These are phyloP conservation scores for Cirrhinus mrigala DNA, from an alignment of 2,797 vertebrate species.

Conservation along the genomic window DNA sequence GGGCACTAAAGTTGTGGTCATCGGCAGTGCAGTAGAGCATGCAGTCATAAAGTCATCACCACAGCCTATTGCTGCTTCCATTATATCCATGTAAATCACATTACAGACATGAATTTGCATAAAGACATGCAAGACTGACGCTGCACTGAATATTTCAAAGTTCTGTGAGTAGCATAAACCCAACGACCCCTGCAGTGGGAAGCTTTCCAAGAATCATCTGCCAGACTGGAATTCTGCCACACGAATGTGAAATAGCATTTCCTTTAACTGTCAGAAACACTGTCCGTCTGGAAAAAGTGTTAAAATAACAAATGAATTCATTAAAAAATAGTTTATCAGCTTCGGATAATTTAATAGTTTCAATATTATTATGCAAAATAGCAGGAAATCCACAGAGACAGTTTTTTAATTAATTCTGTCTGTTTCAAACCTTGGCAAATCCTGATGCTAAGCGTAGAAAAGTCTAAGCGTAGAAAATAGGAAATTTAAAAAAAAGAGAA, in stretches of 20 bases:
- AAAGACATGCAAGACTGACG: constrained; percentile 42
- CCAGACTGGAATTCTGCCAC: neutral
- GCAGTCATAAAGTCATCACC: constrained; percentile 64
- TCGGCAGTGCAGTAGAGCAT: constrained; percentile 60
- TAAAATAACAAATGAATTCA: constrained; percentile 6
- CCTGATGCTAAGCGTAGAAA: neutral
- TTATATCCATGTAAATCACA: constrained; percentile 48
- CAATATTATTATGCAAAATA: neutral
- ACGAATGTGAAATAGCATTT: constrained; percentile 24
- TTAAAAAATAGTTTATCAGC: constrained; percentile 3
- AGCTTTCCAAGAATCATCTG: constrained; percentile 20
- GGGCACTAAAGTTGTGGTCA: constrained; percentile 44
- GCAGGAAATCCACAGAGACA: no score
- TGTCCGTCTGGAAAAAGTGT: constrained; percentile 16
- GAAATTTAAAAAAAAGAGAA: constrained; percentile 1
- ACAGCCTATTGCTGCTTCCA: constrained; percentile 61
- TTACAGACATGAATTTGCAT: constrained; percentile 45
- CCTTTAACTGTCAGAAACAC: constrained; percentile 24
- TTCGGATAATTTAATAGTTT: constrained; percentile 3
- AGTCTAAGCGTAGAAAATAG: neutral
- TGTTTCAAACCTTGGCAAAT: neutral
- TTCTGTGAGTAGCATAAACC: constrained; percentile 11
- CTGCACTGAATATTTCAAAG: constrained; percentile 3
- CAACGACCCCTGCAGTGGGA: constrained; percentile 53
- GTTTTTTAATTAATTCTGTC: neutral